Evolutionary conservation across 2,888 invertebrate species (phyloP).

Genomic region (Dinocampus coccinellae): DNA sequence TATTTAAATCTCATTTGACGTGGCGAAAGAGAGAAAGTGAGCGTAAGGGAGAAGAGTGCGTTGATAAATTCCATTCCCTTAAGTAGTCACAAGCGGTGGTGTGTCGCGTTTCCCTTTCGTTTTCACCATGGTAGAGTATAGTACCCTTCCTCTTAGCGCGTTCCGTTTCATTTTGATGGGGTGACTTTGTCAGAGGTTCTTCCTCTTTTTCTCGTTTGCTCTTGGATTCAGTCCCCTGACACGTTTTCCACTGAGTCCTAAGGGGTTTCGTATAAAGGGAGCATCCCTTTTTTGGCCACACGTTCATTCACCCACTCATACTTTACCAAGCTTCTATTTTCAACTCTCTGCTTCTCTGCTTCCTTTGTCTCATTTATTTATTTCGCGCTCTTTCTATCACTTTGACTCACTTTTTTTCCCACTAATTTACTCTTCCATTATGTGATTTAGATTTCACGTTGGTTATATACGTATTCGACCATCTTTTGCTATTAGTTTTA

Average conservation of each 20-base stretch:
- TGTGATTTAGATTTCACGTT: slow-evolving; percentile 40
- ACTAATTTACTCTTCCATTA: slow-evolving; percentile 49
- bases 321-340: slow-evolving; percentile 25
- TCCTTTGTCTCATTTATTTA: slow-evolving; percentile 15
- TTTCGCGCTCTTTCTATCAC: no score
- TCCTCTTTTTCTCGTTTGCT: slow-evolving; percentile 25
- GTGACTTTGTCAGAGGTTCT: not conserved
- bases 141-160: not conserved
- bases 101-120: slow-evolving; percentile 50
- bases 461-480: slow-evolving; percentile 17
- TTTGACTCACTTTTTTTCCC: no score
- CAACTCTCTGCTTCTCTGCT: slow-evolving; percentile 25
- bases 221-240: slow-evolving; percentile 37
- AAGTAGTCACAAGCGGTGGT: slow-evolving; percentile 50
- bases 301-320: slow-evolving; percentile 22
- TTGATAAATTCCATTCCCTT: slow-evolving; percentile 62
- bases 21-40: slow-evolving; percentile 16
- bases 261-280: slow-evolving; percentile 47
- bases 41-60: slow-evolving; percentile 36
- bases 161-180: slow-evolving; percentile 24
- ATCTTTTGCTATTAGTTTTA: slow-evolving; percentile 55
- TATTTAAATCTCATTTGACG: slow-evolving; percentile 61
- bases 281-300: slow-evolving; percentile 51
- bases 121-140: not conserved
- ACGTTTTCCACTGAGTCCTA: slow-evolving; percentile 27